phyloP scores from a whole-genome alignment of 2,888 invertebrate species.

The Drosophila rubida region DNA sequence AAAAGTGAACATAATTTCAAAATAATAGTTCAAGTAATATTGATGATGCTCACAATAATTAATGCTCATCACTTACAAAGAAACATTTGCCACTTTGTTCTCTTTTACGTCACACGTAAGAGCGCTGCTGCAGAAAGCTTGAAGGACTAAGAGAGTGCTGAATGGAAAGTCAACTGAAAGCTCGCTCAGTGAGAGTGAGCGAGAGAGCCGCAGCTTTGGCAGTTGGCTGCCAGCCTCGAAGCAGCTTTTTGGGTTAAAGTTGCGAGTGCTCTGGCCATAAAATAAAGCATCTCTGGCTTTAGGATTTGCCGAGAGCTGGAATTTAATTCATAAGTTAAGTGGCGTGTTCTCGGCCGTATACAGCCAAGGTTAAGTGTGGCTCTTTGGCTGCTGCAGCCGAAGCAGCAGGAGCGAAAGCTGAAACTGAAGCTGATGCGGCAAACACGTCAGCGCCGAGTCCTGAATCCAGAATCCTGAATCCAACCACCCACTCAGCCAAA shows the following conservation, averaged over 20 bases:
- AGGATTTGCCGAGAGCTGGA: conserved; percentile 56
- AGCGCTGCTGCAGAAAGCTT: conserved; percentile 15
- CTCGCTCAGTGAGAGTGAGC: conserved; percentile 9
- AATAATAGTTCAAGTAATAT: not conserved
- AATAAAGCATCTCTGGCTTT: conserved; percentile 44
- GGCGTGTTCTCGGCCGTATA: conserved; percentile 73
- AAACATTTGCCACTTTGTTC: not conserved
- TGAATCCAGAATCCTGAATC: conserved; percentile 24
- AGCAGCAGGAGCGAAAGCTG: conserved; percentile 14
- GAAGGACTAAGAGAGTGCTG: conserved; percentile 52
- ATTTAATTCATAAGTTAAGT: conserved; percentile 77
- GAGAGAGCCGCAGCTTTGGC: conserved; percentile 16
- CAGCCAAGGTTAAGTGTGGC: conserved; percentile 75
- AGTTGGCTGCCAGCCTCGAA: conserved; percentile 13
- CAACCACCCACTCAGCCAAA: conserved; percentile 17
- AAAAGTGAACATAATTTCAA: no score
- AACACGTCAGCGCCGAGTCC: conserved; percentile 55
- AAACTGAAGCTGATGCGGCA: conserved; percentile 1
- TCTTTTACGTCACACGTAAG: conserved; percentile 3
- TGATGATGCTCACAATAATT: not conserved
- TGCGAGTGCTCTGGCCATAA: conserved; percentile 43
- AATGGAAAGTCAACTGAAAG: conserved; percentile 57
- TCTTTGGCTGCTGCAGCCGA: conserved; percentile 26
- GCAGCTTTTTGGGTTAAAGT: conserved; percentile 64
- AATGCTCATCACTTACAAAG: not conserved